Evolutionary conservation across 2,888 invertebrate genomes (phyloP).

Genomic region (Dascillus cervinus): DNA sequence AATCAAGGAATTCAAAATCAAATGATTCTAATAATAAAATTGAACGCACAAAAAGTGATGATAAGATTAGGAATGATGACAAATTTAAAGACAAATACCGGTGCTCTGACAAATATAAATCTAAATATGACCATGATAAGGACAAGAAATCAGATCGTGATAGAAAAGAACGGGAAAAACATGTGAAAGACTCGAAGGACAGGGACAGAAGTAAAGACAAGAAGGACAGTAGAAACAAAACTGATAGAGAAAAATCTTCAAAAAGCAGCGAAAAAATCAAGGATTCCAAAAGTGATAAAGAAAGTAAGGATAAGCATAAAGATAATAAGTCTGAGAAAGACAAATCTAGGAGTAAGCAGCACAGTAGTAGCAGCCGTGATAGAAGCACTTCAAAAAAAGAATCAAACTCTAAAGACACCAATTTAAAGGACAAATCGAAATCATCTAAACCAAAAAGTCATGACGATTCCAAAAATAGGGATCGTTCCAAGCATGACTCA

Average conservation of each 20-base stretch:
- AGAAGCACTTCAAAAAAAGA: too few relatives aligned
- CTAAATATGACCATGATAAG: conserved; percentile 24
- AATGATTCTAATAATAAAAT: conserved; percentile 7
- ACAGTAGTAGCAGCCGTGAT: too few relatives aligned
- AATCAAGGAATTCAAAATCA: conserved; percentile 10
- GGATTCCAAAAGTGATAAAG: conserved; percentile 13
- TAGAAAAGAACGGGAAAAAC: conserved; percentile 28
- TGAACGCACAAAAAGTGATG: conserved; percentile 17
- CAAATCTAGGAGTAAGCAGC: too few relatives aligned
- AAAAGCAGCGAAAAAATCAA: conserved; percentile 18
- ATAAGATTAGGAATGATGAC: conserved; percentile 13
- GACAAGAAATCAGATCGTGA: conserved; percentile 17
- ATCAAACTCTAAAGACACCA: too few relatives aligned
- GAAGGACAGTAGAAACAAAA: conserved; percentile 10
- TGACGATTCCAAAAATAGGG: conserved; percentile 12
- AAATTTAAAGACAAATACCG: conserved; percentile 32
- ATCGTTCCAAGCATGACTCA: conserved; percentile 5
- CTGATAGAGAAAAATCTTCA: conserved; percentile 8
- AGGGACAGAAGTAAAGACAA: conserved; percentile 19
- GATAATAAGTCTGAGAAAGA: neutral
- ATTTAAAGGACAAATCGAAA: too few relatives aligned
- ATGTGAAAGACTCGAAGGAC: conserved; percentile 18
- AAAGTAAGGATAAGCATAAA: neutral
- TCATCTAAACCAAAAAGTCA: too few relatives aligned
- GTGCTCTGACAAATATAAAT: conserved; percentile 39